Percentiles rank a stretch among this genome's conserved stretches.
These are phyloP conservation scores for Sipunculus nudus DNA, from an alignment of 2,888 invertebrate species.

Conservation along the genomic window DNA sequence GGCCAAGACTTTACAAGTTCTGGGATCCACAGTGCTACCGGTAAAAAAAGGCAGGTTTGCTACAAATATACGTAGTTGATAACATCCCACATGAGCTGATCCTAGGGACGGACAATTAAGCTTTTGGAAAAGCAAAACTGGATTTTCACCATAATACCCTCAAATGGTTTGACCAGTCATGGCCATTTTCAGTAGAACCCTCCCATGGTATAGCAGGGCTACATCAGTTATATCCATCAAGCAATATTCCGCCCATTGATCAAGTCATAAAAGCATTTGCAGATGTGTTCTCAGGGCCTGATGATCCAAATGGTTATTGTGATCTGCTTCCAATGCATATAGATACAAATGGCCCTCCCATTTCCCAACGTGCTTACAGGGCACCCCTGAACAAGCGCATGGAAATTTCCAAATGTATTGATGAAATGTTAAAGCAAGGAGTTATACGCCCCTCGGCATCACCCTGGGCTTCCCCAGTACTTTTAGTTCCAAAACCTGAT, in stretches of 20 bases:
- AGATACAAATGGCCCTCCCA: neutral
- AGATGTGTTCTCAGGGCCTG: constrained; percentile 4
- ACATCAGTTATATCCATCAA: neutral
- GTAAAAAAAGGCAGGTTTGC: no score
- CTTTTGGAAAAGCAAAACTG: neutral
- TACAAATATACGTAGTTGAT: no score
- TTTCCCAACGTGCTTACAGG: constrained; percentile 13
- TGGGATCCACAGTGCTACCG: no score
- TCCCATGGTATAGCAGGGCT: neutral
- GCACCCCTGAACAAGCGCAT: constrained; percentile 6
- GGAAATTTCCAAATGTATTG: constrained; percentile 6
- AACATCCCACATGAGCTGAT: neutral
- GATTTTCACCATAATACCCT: neutral
- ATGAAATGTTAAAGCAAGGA: constrained; percentile 13
- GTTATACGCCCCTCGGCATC: constrained; percentile 8
- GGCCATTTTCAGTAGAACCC: neutral
- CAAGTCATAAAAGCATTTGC: neutral
- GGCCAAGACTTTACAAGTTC: no score
- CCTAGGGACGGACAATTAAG: neutral
- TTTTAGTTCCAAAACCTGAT: constrained; percentile 18
- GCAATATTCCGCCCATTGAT: neutral
- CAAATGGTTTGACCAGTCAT: neutral
- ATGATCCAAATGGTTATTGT: neutral
- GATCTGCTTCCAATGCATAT: no score
- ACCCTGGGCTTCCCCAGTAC: constrained; percentile 12